Evolutionary conservation across 2,797 vertebrate genomes (phyloP), one percentile per base, ranked within the genome.

Genomic region (Periparus ater): DNA sequence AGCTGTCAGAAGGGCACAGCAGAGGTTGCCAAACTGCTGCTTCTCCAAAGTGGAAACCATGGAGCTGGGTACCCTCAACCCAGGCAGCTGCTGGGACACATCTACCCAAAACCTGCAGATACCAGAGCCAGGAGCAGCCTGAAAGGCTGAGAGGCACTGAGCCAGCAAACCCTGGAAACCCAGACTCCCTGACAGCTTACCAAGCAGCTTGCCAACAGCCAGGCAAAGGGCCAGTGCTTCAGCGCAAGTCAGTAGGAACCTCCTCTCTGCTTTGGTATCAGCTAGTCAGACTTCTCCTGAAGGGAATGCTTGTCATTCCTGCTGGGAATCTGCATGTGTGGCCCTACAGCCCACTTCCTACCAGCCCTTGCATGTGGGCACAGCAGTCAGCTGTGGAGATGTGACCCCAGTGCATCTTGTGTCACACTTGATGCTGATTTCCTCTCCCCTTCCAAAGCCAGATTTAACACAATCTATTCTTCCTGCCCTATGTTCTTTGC

Each of bases 161-260:
- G 86, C 81, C 92, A 96, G 74, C 47, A 85, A 66, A 62, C 55
- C 36, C 45, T 51, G 51, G 68, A 91, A 89, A 76, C n/a, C 51
- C 60, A 63, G 36, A 55, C 40, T 79, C 40, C 4, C 60, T 0
- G 0, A 58, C 29, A 92, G 44, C 36, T 78, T 73, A 62, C 86
- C 85, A 93, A 72, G 50, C 58, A 85, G 57, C 88, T 90, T 77
- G 66, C 60, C 71, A 94, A 77, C 75, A 66, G 7, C 47, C 84
- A 85, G 96, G 78, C 91, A 94, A 60, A 67, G 17, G 48, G 81
- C 63, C 84, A 95, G 81, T 6, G 20, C 58, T 79, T 72, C 81
- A 76, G 71, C 40, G 76, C 27, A 60, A 91, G 53, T 20, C 91
- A 60, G 34, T 10, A 60, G 71, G 54, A 91, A 25, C 60, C 53